Evolutionary conservation across 2,797 vertebrate genomes (phyloP), one percentile per base, ranked within the genome.

Genomic region (Muraenolepis orangiensis): DNA sequence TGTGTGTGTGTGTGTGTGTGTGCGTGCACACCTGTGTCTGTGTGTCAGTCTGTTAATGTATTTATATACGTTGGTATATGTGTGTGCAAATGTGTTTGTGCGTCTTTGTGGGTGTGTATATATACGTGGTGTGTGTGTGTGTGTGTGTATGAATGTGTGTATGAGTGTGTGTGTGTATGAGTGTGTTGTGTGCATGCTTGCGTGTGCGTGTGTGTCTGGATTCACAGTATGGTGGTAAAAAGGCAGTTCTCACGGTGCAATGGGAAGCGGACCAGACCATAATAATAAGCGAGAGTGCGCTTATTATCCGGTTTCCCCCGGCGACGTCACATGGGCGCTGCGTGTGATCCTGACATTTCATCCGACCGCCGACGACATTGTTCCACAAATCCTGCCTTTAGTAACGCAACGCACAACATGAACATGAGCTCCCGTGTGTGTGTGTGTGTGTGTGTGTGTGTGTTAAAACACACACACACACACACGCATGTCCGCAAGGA

Each of bases 381-480:
- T 51, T 18, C 42, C 18, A 3, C 42, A 18, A 51, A 51, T n/a
- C 14, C 42, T 51, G 42, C 7, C 42, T 51, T 51, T 51, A 18
- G 42, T 51, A 51, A 51, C 4, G 42, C 42, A 51, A 1, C 16
- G 42, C 42, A 18, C 42, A 18, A 51, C 16, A 51, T 51, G 42
- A 51, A 51, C 42, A 18, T 51, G 42, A 51, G 42, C 42, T 51
- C 16, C 16, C 16, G n/a, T 51, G 30, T 26, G 51, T 16, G 46
- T 1, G 23, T 66, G 36, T 76, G 38, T 46, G 10, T 67, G 32
- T 77, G 74, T 79, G 75, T 38, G 36, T 51, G 42, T 46, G 42
- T n/a, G 42, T 51, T 18, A 46, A 46, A n/a, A n/a, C n/a, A n/a
- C n/a, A 46, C 42, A 46, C 16, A 51, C 42, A 20, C 16, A 16